phyloP scores from a whole-genome alignment of 2,113 vertebrate species.

The Rhegmatorhina hoffmannsi region DNA sequence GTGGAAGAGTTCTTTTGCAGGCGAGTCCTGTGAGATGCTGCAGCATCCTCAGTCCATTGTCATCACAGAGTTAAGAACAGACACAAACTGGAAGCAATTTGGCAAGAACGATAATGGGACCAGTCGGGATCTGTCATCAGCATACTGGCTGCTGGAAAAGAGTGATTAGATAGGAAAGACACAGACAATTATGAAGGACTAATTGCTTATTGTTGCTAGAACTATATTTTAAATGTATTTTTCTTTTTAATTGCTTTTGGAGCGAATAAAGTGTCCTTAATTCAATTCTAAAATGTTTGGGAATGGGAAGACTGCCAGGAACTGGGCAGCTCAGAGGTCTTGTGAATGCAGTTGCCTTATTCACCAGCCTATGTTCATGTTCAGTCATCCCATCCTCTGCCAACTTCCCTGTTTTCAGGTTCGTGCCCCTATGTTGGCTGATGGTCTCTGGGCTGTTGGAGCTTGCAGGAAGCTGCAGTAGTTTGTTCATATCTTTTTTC shows the following conservation, averaged over 20 bases:
- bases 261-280: constrained; percentile 47
- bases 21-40: accelerated
- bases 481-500: not conserved
- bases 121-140: constrained; percentile 39
- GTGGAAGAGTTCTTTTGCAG: not conserved
- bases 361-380: not conserved
- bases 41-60: not conserved
- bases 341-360: constrained; percentile 16
- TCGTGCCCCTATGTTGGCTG: not conserved
- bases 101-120: not conserved
- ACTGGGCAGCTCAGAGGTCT: constrained; percentile 1
- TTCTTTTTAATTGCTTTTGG: constrained; percentile 57
- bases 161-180: constrained; percentile 61
- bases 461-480: not conserved
- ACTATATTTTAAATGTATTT: constrained; percentile 48
- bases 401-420: not conserved
- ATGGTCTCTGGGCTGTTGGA: not conserved
- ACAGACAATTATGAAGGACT: constrained; percentile 31
- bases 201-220: constrained; percentile 59
- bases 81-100: not conserved
- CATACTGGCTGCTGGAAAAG: constrained; percentile 34
- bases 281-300: constrained; percentile 59
- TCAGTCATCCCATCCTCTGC: not conserved
- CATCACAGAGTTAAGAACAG: constrained; percentile 32
- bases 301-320: constrained; percentile 50